phyloP scores from a whole-genome alignment of 2,113 vertebrate genomes.

The Urocolius indicus region DNA sequence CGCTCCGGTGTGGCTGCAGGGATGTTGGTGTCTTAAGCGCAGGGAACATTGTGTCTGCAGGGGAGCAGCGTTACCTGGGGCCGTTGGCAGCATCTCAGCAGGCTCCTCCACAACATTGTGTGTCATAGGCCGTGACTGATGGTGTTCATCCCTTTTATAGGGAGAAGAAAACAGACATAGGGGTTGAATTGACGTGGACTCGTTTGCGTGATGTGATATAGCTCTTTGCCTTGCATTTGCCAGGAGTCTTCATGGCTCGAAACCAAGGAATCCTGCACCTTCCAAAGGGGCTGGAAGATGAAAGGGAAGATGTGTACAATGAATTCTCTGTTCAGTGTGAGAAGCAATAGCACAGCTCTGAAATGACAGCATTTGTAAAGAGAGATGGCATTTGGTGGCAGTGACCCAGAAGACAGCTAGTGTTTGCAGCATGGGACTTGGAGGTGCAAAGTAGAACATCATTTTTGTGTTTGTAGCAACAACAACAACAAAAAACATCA shows the following conservation, averaged over 20 bases:
- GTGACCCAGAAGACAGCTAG: background rate
- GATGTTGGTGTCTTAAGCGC: background rate
- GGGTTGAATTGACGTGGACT: background rate
- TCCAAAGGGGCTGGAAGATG: background rate
- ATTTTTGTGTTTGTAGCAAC: background rate
- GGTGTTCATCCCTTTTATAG: background rate
- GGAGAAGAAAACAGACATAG: background rate
- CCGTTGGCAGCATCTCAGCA: background rate
- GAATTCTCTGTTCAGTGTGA: background rate
- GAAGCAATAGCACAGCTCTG: background rate
- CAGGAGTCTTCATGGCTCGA: background rate
- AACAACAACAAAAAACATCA: background rate
- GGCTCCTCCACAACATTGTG: background rate
- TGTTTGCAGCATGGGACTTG: background rate
- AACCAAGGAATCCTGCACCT: background rate
- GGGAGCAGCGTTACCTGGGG: background rate
- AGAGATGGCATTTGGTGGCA: conserved; percentile 6
- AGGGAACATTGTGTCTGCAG: accelerated
- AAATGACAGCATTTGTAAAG: background rate
- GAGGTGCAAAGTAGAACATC: conserved; percentile 34
- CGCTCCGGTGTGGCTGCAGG: background rate
- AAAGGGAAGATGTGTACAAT: background rate
- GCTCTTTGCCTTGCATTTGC: background rate
- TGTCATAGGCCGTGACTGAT: background rate
- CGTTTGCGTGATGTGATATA: background rate